Base-by-base conservation (phyloP, 2,113 vertebrate genomes). In the Melanerpes formicivorus region DNA sequence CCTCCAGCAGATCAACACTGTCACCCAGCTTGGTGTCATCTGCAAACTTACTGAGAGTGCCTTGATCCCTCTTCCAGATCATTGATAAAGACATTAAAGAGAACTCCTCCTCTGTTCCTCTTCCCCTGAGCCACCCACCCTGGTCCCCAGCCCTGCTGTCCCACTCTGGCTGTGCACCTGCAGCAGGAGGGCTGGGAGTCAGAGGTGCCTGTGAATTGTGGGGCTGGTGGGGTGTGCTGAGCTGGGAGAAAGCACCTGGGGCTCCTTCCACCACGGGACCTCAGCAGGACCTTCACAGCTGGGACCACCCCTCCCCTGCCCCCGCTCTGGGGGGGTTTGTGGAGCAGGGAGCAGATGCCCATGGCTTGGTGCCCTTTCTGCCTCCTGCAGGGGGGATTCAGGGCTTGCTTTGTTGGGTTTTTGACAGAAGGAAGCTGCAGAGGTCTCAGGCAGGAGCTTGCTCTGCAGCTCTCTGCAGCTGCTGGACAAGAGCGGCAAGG, bases 391-490 rank as follows among this genome's bases (percentile, higher is more conserved):
- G 4, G 73, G 4, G 5, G 25, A 9, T 10, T 84, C 18, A 83
- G 54, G 37, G 17, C 18, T 44, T 34, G 50, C 11, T 32, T 52
- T 14, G n/a, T 63, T 70, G 32, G 1, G 6, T 37, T 40, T 93
- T 78, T 58, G 81, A 46, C 90, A 98, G 98, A 98, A 98, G 81
- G 97, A 79, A 58, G 95, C 97, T 1, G 59, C 86, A 0, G 93
- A 95, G 6, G 81, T 95, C 3, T 97, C 97, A 0, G 96, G 90
- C 56, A 91, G 73, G 88, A 98, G 95, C 50, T 44, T 98, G 62
- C 79, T 98, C 72, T 97, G 98, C 93, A 91, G 98, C 82, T 98
- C 97, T 76, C 97, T 98, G 89, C 98, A 98, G 93, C 95, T 98
- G 70, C 40, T 93, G 5, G 98, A 98, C 91, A 97, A 92, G 87